These are phyloP conservation scores for Miltochrista miniata DNA, from an alignment of 2,888 invertebrate species.

Conservation along the genomic window DNA sequence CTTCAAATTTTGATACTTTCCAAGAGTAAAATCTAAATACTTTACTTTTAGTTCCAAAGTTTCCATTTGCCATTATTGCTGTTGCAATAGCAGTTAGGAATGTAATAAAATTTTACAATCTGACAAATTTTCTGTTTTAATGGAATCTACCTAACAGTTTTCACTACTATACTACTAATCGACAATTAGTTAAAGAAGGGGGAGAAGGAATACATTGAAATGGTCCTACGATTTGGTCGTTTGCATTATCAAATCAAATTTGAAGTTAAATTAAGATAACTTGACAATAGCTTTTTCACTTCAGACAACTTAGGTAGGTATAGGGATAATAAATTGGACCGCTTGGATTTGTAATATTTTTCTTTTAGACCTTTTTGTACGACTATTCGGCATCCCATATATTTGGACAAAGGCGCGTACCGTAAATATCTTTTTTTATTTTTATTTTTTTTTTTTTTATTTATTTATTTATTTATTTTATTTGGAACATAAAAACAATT, in stretches of 20 bases:
- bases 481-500: no score
- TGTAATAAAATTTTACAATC: no score
- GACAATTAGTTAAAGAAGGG: conserved; percentile 13
- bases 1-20: background rate
- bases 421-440: no score
- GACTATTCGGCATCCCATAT: no score
- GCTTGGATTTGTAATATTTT: no score
- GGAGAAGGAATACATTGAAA: conserved; percentile 21
- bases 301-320: no score
- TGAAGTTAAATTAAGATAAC: conserved; percentile 16
- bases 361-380: no score
- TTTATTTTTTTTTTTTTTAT: conserved; percentile 9
- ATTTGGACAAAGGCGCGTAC: no score
- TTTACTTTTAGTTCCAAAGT: background rate
- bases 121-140: no score
- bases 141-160: no score
- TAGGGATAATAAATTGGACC: no score
- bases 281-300: conserved; percentile 21
- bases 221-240: conserved; percentile 16
- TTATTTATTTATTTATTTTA: no score
- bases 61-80: conserved; percentile 19
- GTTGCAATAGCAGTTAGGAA: conserved; percentile 19
- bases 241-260: conserved; percentile 11
- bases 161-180: conserved; percentile 22
- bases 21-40: conserved; percentile 1